A percentile compares a stretch with the other conserved stretches of the same genome.
phyloP scores from a whole-genome alignment of 2,888 invertebrate genomes.

The Lagria hirta region DNA sequence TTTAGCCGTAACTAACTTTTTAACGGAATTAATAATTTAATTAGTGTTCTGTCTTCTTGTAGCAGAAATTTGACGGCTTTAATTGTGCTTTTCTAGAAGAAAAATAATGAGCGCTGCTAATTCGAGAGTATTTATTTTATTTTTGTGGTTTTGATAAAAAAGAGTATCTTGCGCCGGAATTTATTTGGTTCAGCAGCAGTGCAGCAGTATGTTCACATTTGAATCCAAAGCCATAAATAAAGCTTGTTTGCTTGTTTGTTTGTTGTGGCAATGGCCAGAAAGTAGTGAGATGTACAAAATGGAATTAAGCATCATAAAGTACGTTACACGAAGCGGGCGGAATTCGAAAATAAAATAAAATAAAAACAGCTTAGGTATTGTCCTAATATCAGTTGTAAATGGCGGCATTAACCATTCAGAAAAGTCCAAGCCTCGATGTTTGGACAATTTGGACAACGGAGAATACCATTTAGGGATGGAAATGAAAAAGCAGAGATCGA shows the following conservation, averaged over 20 bases:
- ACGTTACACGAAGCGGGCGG: constrained; percentile 37
- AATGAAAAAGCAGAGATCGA: constrained; percentile 5
- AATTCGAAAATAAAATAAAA: constrained; percentile 37
- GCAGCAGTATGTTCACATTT: constrained; percentile 7
- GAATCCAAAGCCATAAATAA: constrained; percentile 29
- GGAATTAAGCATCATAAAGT: constrained; percentile 34
- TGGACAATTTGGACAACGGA: constrained; percentile 1
- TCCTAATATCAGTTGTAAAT: constrained; percentile 24
- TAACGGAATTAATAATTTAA: constrained; percentile 45
- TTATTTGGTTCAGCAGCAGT: neutral
- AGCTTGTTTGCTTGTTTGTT: no score
- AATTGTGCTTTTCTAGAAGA: constrained; percentile 5
- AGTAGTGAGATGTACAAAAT: constrained; percentile 23
- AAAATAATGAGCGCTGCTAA: no score
- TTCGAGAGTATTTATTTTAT: no score
- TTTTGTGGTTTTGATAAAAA: no score
- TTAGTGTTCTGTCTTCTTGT: constrained; percentile 23
- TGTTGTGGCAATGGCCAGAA: constrained; percentile 16
- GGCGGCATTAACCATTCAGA: constrained; percentile 21
- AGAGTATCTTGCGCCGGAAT: neutral
- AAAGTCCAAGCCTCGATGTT: constrained; percentile 6
- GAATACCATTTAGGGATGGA: constrained; percentile 9
- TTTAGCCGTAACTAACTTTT: constrained; percentile 39
- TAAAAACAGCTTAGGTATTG: constrained; percentile 37
- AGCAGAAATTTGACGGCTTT: constrained; percentile 6